phyloP scores from a whole-genome alignment of 2,113 vertebrate genomes.

The Triplophysa tibetana region DNA sequence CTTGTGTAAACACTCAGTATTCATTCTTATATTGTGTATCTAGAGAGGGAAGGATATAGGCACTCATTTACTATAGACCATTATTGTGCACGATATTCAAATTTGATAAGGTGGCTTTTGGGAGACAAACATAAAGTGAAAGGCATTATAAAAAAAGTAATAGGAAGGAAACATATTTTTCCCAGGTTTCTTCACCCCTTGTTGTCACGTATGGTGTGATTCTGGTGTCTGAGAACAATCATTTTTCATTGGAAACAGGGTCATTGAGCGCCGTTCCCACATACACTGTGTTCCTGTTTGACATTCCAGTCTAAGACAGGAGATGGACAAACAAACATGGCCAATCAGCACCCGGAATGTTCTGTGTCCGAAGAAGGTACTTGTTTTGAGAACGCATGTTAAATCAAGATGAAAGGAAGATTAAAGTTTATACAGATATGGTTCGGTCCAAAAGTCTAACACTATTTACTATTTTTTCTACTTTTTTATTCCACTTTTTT shows the following conservation, averaged over 20 bases:
- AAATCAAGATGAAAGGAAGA: no score
- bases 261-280: conserved; percentile 42
- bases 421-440: no score
- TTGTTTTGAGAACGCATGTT: background rate
- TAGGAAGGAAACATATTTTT: conserved; percentile 28
- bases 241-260: conserved; percentile 23
- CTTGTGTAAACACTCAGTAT: background rate
- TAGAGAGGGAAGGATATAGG: background rate
- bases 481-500: no score
- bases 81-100: no score
- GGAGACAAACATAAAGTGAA: background rate
- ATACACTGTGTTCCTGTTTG: conserved; percentile 27
- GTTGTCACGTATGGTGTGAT: conserved; percentile 24
- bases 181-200: conserved; percentile 24
- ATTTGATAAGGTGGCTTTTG: no score
- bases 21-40: no score
- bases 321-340: background rate
- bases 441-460: no score
- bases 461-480: no score
- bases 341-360: conserved; percentile 2
- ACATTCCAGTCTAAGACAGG: conserved; percentile 32
- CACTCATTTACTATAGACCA: no score
- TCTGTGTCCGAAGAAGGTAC: background rate
- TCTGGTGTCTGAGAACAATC: conserved; percentile 3
- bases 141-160: background rate